phyloP scores from a whole-genome alignment of 2,113 vertebrate genomes.

The Oplegnathus fasciatus region DNA sequence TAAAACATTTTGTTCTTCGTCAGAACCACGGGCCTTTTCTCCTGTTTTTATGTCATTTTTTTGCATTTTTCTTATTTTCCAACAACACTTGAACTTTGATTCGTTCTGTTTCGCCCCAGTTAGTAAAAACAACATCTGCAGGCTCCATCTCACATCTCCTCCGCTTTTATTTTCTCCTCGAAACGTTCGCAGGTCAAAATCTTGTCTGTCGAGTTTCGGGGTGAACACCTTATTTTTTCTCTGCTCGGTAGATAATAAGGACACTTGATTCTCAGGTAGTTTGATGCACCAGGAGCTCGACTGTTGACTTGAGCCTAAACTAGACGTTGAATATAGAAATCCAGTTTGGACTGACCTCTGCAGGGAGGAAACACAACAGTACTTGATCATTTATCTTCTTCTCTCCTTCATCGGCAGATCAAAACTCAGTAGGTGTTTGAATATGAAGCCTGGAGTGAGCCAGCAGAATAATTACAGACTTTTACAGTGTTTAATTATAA shows the following conservation, averaged over 20 bases:
- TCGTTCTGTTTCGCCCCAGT: not conserved
- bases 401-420: too few relatives aligned
- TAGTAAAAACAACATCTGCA: not conserved
- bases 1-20: not conserved
- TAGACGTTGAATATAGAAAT: not conserved
- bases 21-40: not conserved
- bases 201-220: not conserved
- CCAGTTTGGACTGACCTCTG: not conserved
- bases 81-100: slow-evolving; percentile 17
- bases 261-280: slow-evolving; percentile 19
- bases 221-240: not conserved
- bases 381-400: not conserved
- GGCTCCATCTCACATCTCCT: not conserved
- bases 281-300: not conserved
- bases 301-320: not conserved
- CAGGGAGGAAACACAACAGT: not conserved
- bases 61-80: not conserved
- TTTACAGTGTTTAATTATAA: not conserved
- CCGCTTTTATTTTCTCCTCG: not conserved
- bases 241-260: not conserved
- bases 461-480: not conserved
- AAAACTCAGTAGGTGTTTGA: not conserved
- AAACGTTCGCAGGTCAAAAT: not conserved
- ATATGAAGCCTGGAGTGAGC: not conserved
- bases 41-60: not conserved